Evolutionary conservation across 1,140 invertebrate genomes (phyloP).

Genomic region (Ridgeia piscesae): DNA sequence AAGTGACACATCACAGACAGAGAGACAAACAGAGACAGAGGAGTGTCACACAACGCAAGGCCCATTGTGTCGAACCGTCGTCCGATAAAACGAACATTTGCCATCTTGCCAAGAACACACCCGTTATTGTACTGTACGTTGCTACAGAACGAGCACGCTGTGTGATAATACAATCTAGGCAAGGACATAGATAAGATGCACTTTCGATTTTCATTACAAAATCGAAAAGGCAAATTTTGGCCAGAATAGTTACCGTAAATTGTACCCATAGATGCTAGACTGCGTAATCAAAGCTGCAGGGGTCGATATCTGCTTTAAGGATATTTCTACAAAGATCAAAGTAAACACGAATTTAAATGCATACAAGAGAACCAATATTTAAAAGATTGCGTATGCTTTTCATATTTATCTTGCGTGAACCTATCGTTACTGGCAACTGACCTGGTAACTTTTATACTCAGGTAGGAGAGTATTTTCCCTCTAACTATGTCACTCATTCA

Average conservation of each 20-base stretch:
- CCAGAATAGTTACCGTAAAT: background rate
- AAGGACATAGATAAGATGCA: background rate
- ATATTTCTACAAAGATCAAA: too few relatives aligned
- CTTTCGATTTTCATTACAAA: background rate
- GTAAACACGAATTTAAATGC: too few relatives aligned
- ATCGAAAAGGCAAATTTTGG: background rate
- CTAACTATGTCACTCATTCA: slow-evolving; percentile 32
- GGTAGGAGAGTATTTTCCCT: slow-evolving; percentile 28
- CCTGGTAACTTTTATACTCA: too few relatives aligned
- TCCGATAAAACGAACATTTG: background rate
- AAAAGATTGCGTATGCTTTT: too few relatives aligned
- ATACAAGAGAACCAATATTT: too few relatives aligned
- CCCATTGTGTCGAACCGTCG: background rate
- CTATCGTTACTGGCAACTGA: too few relatives aligned
- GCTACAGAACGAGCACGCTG: background rate
- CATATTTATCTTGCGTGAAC: background rate
- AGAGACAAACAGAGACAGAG: background rate
- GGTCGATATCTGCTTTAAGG: too few relatives aligned
- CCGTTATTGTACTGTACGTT: background rate
- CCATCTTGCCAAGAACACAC: background rate
- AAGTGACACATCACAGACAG: background rate
- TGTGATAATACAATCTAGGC: background rate
- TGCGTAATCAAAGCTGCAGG: too few relatives aligned
- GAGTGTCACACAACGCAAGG: background rate
- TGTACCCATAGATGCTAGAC: background rate